These are phyloP conservation scores for Sylvia borin DNA, from an alignment of 2,797 vertebrate genomes.

Conservation along the genomic window DNA sequence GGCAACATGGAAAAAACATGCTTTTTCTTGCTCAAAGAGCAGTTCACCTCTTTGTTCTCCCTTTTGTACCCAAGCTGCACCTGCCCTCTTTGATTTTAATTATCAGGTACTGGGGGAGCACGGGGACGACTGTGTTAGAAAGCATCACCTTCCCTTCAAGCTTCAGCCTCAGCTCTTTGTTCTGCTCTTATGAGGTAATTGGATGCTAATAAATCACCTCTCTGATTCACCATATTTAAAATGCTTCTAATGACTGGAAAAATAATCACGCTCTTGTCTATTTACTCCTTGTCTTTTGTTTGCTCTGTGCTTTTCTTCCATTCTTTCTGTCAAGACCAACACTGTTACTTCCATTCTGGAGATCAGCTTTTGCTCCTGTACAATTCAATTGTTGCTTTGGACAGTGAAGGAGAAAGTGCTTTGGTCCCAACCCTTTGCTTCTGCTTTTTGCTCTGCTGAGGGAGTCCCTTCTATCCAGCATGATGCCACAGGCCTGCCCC, in stretches of 20 bases:
- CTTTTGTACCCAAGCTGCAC: slow-evolving; percentile 38
- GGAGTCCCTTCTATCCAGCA: accelerated
- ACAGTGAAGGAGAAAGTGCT: neutral
- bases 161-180: slow-evolving; percentile 37
- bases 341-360: neutral
- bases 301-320: neutral
- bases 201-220: slow-evolving; percentile 34
- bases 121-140: accelerated
- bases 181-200: slow-evolving; percentile 22
- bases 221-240: slow-evolving; percentile 4
- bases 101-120: neutral
- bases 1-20: neutral
- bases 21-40: neutral
- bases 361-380: neutral
- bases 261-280: neutral
- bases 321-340: neutral
- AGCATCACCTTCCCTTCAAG: slow-evolving; percentile 34
- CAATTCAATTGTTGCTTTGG: neutral
- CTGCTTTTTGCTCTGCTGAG: neutral
- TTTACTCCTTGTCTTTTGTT: neutral
- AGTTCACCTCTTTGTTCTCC: slow-evolving; percentile 35
- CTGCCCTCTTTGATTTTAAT: slow-evolving; percentile 56
- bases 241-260: neutral
- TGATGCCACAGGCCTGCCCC: neutral
- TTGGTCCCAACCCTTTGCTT: neutral